Conservation (phyloP, 2,797 vertebrate species). For the Notolepis coatsorum region DNA sequence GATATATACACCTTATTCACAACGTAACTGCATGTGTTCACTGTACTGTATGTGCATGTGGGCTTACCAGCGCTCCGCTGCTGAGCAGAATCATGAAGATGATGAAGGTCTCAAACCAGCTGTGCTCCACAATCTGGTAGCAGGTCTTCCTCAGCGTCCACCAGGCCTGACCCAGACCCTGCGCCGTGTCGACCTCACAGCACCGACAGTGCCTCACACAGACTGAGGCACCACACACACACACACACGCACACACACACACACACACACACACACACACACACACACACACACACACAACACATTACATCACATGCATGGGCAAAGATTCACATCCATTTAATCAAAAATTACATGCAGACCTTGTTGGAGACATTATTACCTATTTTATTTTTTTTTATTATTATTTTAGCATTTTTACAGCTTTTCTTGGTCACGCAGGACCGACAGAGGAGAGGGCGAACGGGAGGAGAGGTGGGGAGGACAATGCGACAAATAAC, state of each 20-base stretch:
- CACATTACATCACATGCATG: constrained; percentile 54
- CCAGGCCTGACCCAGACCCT: constrained; percentile 83
- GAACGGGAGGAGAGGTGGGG: too few relatives aligned
- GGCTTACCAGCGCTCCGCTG: constrained; percentile 90
- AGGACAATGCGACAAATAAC: too few relatives aligned
- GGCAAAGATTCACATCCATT: background rate
- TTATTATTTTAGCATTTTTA: too few relatives aligned
- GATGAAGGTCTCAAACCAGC: constrained; percentile 96
- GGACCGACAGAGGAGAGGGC: too few relatives aligned
- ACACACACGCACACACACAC: constrained; percentile 75
- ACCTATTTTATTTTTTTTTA: too few relatives aligned
- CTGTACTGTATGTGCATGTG: too few relatives aligned
- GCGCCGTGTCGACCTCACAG: constrained; percentile 78
- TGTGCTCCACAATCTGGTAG: constrained; percentile 94
- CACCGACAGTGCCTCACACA: constrained; percentile 79
- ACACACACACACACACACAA: constrained; percentile 82
- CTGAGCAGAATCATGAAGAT: constrained; percentile 96
- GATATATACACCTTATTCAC: too few relatives aligned
- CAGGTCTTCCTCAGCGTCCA: constrained; percentile 95
- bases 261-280: constrained; percentile 73
- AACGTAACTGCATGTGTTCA: too few relatives aligned
- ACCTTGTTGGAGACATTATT: too few relatives aligned
- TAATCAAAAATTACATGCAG: too few relatives aligned
- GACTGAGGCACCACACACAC: constrained; percentile 81
- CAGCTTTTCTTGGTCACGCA: too few relatives aligned